Evolutionary conservation across 2,113 vertebrate genomes (phyloP), one percentile per base, ranked within the genome.

Genomic region (Ariopsis seemanni): DNA sequence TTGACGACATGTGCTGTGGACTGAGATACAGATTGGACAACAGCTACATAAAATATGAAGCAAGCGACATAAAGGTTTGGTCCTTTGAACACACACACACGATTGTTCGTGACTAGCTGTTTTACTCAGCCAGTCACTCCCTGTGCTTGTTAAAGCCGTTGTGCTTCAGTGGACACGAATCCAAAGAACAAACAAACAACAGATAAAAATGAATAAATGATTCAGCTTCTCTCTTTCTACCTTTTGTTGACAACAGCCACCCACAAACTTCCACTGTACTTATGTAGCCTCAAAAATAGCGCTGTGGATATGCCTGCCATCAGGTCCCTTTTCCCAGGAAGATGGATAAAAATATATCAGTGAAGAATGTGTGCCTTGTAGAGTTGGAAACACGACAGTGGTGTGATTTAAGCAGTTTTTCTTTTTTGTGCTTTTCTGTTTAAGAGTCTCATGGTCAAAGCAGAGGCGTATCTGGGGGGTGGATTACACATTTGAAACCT

Each of bases 161-260:
- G 20, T 15, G 12, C 34, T 52, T 82, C 18, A 74, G 62, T 79
- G 53, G 63, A 15, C 42, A 48, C 2, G 63, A 55, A 79, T 69
- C 62, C 63, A 62, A 85, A 85, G 83, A 89, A 62, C 65, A 82
- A 85, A 86, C 71, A 86, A 78, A 89, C 20, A 79, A 67, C 17
- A 77, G 10, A 55, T 82, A 75, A 25, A 74, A 72, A 83, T 18
- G 4, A 72, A 72, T 84, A 15, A 30, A 80, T 87, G 57, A 86
- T 78, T 53, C 27, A 77, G 48, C 17, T 67, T 63, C 75, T 87
- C 34, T 75, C 34, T 69, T 7, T 53, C 9, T 82, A 87, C 67
- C 79, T 74, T 69, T 79, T 87, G 79, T 82, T 71, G 25, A 62
- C 22, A 82, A 55, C 55, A 60, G 53, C 65, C 86, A 48, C 67